Evolutionary conservation across 1,140 invertebrate species (phyloP).

Genomic region (Dendroctonus ponderosae): DNA sequence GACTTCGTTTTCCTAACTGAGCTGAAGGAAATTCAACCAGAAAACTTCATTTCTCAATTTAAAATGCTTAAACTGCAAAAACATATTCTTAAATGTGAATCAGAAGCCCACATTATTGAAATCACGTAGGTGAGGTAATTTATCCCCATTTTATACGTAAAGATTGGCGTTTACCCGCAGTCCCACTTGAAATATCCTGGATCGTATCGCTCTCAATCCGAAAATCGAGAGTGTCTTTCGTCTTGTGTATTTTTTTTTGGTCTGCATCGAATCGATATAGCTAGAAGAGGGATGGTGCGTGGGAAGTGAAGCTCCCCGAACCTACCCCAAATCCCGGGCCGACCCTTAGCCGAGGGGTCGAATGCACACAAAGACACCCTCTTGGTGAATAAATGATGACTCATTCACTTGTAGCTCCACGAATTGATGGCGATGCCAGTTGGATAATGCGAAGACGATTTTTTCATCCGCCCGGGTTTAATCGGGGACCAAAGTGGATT

Average conservation of each 20-base stretch:
- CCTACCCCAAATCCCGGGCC: slow-evolving; percentile 28
- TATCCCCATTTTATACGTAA: too few relatives aligned
- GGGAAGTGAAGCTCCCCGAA: slow-evolving; percentile 11
- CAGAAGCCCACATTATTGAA: too few relatives aligned
- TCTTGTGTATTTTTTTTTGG: slow-evolving; percentile 11
- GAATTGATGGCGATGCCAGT: slow-evolving; percentile 16
- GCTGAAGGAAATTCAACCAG: too few relatives aligned
- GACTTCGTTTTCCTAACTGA: too few relatives aligned
- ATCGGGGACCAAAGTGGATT: slow-evolving; percentile 12
- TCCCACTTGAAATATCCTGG: too few relatives aligned
- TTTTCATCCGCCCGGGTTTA: slow-evolving; percentile 14
- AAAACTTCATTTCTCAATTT: too few relatives aligned
- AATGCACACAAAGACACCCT: slow-evolving; percentile 9
- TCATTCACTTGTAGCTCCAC: slow-evolving; percentile 25
- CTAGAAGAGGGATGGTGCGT: slow-evolving; percentile 10
- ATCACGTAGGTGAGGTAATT: too few relatives aligned
- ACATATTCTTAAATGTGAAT: too few relatives aligned
- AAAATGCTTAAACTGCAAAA: too few relatives aligned
- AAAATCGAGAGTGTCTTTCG: neutral
- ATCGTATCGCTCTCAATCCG: too few relatives aligned
- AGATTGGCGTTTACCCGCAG: too few relatives aligned
- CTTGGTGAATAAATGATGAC: slow-evolving; percentile 21
- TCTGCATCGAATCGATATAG: slow-evolving; percentile 12
- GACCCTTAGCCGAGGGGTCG: slow-evolving; percentile 9
- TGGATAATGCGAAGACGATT: slow-evolving; percentile 10